These are phyloP conservation scores for Sphenodon punctatus DNA, from an alignment of 2,797 vertebrate genomes.

Conservation along the genomic window DNA sequence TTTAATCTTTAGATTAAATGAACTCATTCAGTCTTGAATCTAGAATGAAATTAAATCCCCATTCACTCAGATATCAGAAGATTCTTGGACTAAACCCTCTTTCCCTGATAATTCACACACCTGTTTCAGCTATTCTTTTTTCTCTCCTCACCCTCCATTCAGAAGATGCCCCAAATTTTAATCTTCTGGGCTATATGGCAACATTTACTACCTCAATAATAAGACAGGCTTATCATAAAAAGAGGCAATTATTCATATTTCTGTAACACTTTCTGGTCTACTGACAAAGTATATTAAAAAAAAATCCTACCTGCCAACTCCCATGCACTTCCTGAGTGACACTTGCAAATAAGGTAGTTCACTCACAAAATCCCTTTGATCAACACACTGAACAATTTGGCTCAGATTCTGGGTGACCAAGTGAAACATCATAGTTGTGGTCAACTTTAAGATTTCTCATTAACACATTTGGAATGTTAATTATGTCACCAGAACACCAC, in stretches of 20 bases:
- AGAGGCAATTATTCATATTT: not conserved
- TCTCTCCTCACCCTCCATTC: not conserved
- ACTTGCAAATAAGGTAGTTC: not conserved
- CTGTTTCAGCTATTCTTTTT: conserved; percentile 3
- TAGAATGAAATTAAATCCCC: not conserved
- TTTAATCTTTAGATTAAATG: too few relatives aligned
- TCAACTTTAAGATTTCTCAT: not conserved
- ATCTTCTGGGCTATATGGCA: conserved; percentile 7
- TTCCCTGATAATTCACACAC: not conserved
- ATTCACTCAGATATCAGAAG: conserved; percentile 22
- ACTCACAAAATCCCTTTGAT: not conserved
- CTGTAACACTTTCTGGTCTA: not conserved
- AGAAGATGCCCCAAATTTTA: not conserved
- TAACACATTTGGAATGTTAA: not conserved
- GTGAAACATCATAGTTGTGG: not conserved
- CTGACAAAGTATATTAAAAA: not conserved
- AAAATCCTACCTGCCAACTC: not conserved
- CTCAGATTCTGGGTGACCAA: not conserved
- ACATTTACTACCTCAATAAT: not conserved
- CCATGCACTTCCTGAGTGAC: not conserved
- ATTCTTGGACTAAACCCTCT: not conserved
- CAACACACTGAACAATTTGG: not conserved
- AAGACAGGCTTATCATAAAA: not conserved
- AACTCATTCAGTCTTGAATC: too few relatives aligned
- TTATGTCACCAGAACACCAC: not conserved